A percentile compares a stretch with the other conserved stretches of the same genome.
These are phyloP conservation scores for Aphidius ervi DNA, from an alignment of 1,140 invertebrate genomes.

Conservation along the genomic window DNA sequence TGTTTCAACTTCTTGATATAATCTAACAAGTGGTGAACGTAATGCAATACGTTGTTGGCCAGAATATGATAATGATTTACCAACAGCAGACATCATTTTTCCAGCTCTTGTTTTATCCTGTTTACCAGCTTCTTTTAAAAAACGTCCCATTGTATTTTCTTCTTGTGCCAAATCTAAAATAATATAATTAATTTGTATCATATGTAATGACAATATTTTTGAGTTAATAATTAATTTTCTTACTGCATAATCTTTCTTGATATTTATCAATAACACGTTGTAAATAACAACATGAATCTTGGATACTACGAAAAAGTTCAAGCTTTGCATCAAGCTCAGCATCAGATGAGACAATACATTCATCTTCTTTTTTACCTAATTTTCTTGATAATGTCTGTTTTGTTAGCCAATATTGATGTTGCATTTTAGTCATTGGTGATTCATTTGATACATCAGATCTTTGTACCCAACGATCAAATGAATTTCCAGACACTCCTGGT, in stretches of 20 bases:
- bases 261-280: slow-evolving; percentile 90
- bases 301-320: slow-evolving; percentile 93
- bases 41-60: slow-evolving; percentile 89
- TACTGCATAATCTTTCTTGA: slow-evolving; percentile 86
- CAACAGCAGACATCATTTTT: slow-evolving; percentile 90
- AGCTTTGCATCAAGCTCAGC: slow-evolving; percentile 95
- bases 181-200: slow-evolving; percentile 4
- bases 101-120: slow-evolving; percentile 82
- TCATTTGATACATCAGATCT: slow-evolving; percentile 35
- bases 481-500: slow-evolving; percentile 36
- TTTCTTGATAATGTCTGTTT: slow-evolving; percentile 93
- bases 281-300: slow-evolving; percentile 84
- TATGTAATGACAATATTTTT: too few species aligned
- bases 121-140: slow-evolving; percentile 93
- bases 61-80: slow-evolving; percentile 91
- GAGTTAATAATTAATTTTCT: slow-evolving; percentile 31
- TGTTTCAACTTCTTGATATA: slow-evolving; percentile 96
- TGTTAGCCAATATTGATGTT: slow-evolving; percentile 97
- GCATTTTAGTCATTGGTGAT: slow-evolving; percentile 71
- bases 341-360: slow-evolving; percentile 93
- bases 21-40: slow-evolving; percentile 78
- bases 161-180: slow-evolving; percentile 80
- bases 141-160: slow-evolving; percentile 91
- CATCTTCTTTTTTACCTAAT: slow-evolving; percentile 96
- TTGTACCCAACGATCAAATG: slow-evolving; percentile 40